phyloP scores from a whole-genome alignment of 2,113 vertebrate genomes.

The Diglossa brunneiventris region DNA sequence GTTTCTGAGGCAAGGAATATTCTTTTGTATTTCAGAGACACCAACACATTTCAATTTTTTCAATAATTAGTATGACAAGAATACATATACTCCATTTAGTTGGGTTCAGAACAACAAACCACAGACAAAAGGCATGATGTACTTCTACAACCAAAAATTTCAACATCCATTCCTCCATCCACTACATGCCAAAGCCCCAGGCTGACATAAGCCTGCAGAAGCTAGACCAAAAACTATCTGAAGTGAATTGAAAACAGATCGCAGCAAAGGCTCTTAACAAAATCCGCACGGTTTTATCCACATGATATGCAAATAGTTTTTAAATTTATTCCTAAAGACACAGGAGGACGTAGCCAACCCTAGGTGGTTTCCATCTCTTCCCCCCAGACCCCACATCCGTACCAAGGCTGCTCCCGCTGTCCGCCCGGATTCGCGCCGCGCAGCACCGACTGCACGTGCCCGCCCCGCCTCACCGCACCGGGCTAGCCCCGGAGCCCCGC shows the following conservation, averaged over 20 bases:
- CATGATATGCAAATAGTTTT: rapidly evolving
- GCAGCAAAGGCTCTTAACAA: not conserved
- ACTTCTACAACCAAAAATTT: not conserved
- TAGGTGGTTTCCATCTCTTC: not conserved
- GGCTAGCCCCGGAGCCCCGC: not conserved
- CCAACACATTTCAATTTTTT: not conserved
- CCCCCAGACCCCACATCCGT: rapidly evolving
- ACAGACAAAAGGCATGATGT: rapidly evolving
- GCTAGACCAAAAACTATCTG: not conserved
- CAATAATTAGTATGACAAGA: not conserved
- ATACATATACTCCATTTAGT: rapidly evolving
- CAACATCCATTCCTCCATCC: not conserved
- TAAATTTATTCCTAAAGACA: not conserved
- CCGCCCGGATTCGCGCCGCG: not conserved
- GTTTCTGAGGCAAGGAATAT: not conserved
- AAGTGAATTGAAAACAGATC: not conserved
- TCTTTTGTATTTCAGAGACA: not conserved
- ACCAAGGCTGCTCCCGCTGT: not conserved
- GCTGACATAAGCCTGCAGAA: not conserved
- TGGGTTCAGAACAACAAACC: not conserved
- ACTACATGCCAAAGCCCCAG: rapidly evolving
- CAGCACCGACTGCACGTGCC: not conserved
- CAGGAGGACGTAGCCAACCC: not conserved
- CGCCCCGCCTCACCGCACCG: not conserved
- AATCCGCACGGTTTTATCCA: rapidly evolving